phyloP scores from a whole-genome alignment of 2,113 vertebrate genomes.

The Arizona elegans region DNA sequence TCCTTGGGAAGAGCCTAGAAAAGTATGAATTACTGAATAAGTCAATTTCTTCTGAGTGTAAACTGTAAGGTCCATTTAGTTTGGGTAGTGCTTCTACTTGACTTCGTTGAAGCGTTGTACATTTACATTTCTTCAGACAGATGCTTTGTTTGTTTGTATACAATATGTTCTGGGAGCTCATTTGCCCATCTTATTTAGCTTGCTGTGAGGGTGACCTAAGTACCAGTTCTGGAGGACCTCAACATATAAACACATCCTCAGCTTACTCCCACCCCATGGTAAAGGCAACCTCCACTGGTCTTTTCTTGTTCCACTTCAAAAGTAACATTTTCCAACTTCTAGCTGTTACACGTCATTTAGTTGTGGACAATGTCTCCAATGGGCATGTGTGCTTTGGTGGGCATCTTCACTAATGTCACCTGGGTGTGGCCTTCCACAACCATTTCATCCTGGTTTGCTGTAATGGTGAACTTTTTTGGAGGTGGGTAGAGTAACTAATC shows the following conservation, averaged over 20 bases:
- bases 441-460: neutral
- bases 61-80: conserved; percentile 15
- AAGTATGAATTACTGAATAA: conserved; percentile 37
- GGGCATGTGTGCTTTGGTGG: neutral
- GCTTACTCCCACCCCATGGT: neutral
- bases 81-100: neutral
- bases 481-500: neutral
- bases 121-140: neutral
- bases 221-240: neutral
- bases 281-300: neutral
- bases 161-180: neutral
- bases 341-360: neutral
- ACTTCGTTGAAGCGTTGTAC: neutral
- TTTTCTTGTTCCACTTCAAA: neutral
- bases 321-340: neutral
- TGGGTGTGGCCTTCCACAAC: neutral
- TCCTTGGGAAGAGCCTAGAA: conserved; percentile 1
- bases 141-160: neutral
- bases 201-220: neutral
- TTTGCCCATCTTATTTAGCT: neutral
- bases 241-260: neutral
- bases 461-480: neutral
- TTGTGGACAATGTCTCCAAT: neutral
- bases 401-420: neutral
- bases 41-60: neutral